Conservation (phyloP, 2,113 vertebrate genomes). For the Lycocorax pyrrhopterus region DNA sequence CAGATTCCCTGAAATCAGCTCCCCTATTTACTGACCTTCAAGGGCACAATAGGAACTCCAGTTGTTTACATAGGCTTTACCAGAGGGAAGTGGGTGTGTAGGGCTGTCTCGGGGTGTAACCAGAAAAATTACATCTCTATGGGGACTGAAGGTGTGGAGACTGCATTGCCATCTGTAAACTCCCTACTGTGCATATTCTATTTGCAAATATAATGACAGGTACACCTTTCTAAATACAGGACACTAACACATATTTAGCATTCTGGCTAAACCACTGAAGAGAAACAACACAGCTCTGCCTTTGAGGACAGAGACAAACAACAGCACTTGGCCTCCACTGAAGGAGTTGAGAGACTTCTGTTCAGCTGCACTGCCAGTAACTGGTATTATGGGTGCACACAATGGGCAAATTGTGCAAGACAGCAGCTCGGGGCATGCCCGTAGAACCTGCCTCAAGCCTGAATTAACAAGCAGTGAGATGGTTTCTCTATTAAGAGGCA, state of each 20-base stretch:
- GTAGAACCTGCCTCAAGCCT: neutral
- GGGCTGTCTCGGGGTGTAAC: neutral
- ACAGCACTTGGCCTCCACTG: neutral
- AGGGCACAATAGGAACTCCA: neutral
- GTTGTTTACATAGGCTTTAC: slow-evolving; percentile 23
- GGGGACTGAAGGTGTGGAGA: neutral
- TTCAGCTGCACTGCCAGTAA: neutral
- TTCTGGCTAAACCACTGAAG: neutral
- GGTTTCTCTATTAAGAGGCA: neutral
- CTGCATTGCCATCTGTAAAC: neutral
- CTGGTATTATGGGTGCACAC: neutral
- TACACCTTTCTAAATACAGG: neutral
- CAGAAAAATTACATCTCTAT: neutral
- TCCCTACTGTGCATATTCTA: neutral
- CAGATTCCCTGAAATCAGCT: slow-evolving; percentile 44
- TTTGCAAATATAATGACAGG: neutral
- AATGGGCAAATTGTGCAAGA: neutral
- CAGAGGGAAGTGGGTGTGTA: neutral
- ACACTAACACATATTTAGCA: neutral
- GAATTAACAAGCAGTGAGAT: neutral
- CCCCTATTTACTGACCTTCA: slow-evolving; percentile 9
- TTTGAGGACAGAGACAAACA: neutral
- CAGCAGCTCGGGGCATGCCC: neutral
- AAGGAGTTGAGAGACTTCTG: neutral
- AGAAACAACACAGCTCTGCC: neutral